Evolutionary conservation across 2,797 vertebrate genomes (phyloP).

Genomic region (Gila robusta): DNA sequence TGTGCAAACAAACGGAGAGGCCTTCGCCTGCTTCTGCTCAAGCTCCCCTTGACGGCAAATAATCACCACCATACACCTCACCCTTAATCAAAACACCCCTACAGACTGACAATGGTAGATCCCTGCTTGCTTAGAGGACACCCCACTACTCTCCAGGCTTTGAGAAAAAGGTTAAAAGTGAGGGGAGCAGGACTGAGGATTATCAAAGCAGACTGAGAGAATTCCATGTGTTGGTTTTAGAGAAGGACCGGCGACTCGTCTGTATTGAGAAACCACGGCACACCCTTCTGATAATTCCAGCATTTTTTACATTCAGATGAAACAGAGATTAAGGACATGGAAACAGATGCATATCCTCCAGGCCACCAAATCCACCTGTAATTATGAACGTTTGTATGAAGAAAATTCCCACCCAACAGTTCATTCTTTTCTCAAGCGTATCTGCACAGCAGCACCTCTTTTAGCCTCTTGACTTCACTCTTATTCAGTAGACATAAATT

Average conservation of each 20-base stretch:
- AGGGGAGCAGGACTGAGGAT: conserved; percentile 37
- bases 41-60: conserved; percentile 43
- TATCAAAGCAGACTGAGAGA: conserved; percentile 46
- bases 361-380: conserved; percentile 24
- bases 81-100: conserved; percentile 48
- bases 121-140: conserved; percentile 35
- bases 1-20: conserved; percentile 38
- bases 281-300: conserved; percentile 45
- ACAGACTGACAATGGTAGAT: conserved; percentile 27
- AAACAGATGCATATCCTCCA: conserved; percentile 70
- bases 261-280: conserved; percentile 16
- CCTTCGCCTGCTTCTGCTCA: conserved; percentile 38
- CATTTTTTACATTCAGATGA: conserved; percentile 25
- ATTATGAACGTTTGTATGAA: neutral
- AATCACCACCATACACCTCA: conserved; percentile 46
- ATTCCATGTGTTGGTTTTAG: conserved; percentile 47
- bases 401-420: neutral
- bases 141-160: conserved; percentile 35
- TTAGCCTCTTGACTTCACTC: conserved; percentile 1
- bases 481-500: conserved; percentile 20
- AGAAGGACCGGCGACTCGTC: conserved; percentile 17
- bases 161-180: neutral
- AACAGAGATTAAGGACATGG: conserved; percentile 47
- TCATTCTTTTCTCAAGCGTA: neutral
- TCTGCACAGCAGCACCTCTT: conserved; percentile 5